Percentiles rank a stretch among this genome's conserved stretches.
Conservation (phyloP, 2,113 vertebrate species). For the Myxocyprinus asiaticus region DNA sequence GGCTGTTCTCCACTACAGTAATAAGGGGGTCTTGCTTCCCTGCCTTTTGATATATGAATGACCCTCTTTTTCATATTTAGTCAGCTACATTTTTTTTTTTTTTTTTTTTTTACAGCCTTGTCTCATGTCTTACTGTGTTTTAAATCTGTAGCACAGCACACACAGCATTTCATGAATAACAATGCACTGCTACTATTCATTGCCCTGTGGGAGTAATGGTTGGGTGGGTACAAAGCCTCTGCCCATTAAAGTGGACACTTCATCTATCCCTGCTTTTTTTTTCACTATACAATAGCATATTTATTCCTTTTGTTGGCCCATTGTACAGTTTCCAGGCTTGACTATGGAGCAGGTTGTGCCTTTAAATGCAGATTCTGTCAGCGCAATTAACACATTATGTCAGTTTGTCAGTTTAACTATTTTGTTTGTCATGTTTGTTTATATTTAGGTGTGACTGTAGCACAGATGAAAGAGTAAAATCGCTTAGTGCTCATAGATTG, state of each 20-base stretch:
- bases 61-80: slow-evolving; percentile 52
- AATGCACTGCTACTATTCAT: slow-evolving; percentile 51
- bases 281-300: background rate
- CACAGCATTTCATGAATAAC: slow-evolving; percentile 77
- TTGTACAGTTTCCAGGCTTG: background rate
- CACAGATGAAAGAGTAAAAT: no score
- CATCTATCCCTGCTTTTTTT: background rate
- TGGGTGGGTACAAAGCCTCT: slow-evolving; percentile 48
- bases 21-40: slow-evolving; percentile 44
- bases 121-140: slow-evolving; percentile 49
- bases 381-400: background rate
- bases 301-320: slow-evolving; percentile 28
- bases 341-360: background rate
- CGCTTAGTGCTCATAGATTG: no score
- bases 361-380: background rate
- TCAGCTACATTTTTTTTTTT: slow-evolving; percentile 23
- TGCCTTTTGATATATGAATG: slow-evolving; percentile 56
- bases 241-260: slow-evolving; percentile 22
- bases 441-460: background rate
- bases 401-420: no score
- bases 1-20: slow-evolving; percentile 34
- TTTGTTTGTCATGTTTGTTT: background rate
- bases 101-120: slow-evolving; percentile 55
- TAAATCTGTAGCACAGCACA: slow-evolving; percentile 49
- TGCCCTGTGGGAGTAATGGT: slow-evolving; percentile 22